These are phyloP conservation scores for Sylvia atricapilla DNA, from an alignment of 2,113 vertebrate genomes.

Conservation along the genomic window DNA sequence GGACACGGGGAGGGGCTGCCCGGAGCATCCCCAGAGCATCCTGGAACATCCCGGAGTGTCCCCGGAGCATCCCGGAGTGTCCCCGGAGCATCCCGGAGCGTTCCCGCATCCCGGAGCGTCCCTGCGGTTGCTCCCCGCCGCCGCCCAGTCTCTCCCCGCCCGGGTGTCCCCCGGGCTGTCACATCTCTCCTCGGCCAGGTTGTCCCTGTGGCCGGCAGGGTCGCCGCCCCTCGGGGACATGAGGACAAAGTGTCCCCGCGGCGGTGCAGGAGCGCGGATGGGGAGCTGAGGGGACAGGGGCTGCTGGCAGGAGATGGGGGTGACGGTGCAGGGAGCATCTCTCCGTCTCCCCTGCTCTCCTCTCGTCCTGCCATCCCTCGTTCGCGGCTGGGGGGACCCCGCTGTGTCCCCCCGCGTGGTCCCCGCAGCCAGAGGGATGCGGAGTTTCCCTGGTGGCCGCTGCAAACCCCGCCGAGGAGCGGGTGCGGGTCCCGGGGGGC, in stretches of 20 bases:
- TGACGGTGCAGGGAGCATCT: background rate
- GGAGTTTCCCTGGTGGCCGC: background rate
- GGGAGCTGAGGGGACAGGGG: background rate
- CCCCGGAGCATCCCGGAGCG: background rate
- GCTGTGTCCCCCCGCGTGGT: accelerated
- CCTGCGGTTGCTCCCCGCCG: background rate
- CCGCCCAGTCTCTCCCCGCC: background rate
- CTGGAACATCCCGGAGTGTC: background rate
- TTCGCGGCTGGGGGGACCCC: background rate
- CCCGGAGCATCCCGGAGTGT: background rate
- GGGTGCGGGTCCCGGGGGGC: background rate
- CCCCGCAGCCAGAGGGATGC: background rate
- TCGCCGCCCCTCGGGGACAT: background rate
- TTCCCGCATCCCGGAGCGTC: background rate
- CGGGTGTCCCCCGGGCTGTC: background rate
- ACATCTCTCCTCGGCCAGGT: background rate
- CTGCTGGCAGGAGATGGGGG: background rate
- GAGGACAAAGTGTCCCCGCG: background rate
- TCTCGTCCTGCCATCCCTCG: background rate
- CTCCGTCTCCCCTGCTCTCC: background rate
- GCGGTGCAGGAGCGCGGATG: background rate
- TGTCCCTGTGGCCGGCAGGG: background rate
- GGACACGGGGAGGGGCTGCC: background rate
- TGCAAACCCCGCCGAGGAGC: background rate
- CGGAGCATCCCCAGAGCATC: background rate